Base-by-base conservation (phyloP, 2,888 invertebrate genomes). In the Phymatocera aterrima region DNA sequence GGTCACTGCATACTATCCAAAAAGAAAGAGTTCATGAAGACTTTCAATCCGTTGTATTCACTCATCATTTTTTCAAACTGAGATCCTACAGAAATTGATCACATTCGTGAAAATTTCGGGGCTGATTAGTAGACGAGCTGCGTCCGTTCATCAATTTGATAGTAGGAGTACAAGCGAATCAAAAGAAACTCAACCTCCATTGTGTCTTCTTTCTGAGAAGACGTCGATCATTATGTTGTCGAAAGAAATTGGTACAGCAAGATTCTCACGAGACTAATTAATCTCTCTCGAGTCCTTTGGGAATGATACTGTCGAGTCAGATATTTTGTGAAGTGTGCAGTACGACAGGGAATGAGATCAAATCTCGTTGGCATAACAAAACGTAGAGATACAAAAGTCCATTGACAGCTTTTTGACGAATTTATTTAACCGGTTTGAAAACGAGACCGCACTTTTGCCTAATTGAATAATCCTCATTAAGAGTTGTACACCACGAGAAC, bases 401-500 rank as follows among this genome's bases (percentile, higher is more conserved):
- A 57, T 75, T 75, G 75, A 75, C 75, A 60, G 75, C 21, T 75
- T 75, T 60, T 75, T 75, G 78, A 78, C 68, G 78, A 78, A 78
- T 78, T 78, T 78, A 78, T 78, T 68, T 54, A 78, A 78, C 78
- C 78, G 54, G 78, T 78, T 78, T 40, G 24, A 18, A 54, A 60
- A 54, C n/a, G n/a, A 57, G 46, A 28, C 51, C 18, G 21, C 18
- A 37, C 46, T 48, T 46, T 34, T 12, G 40, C 72, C 70, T 51
- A 74, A 82, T 82, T 79, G 79, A 82, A 81, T 80, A 80, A 81
- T 82, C 64, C 77, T 77, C 78, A 75, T 54, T 54, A 75, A 43
- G 40, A 75, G 57, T 40, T 15, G 75, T 54, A 60, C 15, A 40
- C n/a, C 28, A 60, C 8, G 57, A 24, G 57, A 57, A 34, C 75